Base-by-base conservation (phyloP, 2,113 vertebrate genomes). In the Electrona antarctica region DNA sequence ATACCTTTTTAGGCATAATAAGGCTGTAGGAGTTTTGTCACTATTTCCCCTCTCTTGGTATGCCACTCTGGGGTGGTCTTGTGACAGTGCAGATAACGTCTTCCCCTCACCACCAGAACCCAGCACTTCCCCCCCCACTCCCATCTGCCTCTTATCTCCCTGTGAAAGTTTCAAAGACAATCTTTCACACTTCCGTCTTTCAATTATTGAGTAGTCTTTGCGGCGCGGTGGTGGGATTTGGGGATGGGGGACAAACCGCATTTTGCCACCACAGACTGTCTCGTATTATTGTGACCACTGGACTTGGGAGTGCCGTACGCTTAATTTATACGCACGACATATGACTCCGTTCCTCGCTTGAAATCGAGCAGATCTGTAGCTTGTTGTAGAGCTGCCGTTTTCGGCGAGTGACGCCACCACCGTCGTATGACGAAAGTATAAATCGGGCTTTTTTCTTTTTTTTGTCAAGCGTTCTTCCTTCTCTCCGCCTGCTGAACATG, bases 241-340 rank as follows among this genome's bases (percentile, higher is more conserved):
- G 8, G 64, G 64, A n/a, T 41, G 33, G 33, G 33, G 33, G 33
- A 10, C 21, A 21, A 21, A 1, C 58, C 9, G 58, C 58, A 41
- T 60, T 8, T n/a, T 0, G 13, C 15, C 67, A 1, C 73, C 13
- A 7, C 11, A 3, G 66, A 28, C 77, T 7, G 46, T 66, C 72
- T 79, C 59, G 29, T 14, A 71, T 67, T 61, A 21, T 84, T 73
- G 65, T 81, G 78, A 89, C 90, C 87, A 88, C 90, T 85, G 84
- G 84, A 85, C 70, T 77, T 48, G 81, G 33, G 33, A 41, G 33
- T 41, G 29, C 4, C 4, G 33, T 41, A 21, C 2, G 33, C 33
- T 41, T 6, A 41, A 41, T 41, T 41, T 41, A 41, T 6, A 41
- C 33, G 3, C 33, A 21, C 33, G 33, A 41, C 33, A 41, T 41